A percentile compares a stretch with the other conserved stretches of the same genome.
phyloP scores from a whole-genome alignment of 64 coral and sea anemone species.

The Pocillopora verrucosa region DNA sequence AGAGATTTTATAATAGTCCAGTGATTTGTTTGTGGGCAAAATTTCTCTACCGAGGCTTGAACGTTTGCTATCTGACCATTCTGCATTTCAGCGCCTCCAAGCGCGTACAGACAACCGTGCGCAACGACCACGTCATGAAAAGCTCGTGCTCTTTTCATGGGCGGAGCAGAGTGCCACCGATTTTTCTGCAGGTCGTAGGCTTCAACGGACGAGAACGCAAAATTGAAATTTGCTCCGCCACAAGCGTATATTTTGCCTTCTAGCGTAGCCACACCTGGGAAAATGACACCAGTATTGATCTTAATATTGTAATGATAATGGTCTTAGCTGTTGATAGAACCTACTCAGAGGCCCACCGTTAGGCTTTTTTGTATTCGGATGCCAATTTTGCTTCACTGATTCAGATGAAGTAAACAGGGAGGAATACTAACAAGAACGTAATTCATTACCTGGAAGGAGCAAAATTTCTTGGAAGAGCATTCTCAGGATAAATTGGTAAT shows the following conservation, averaged over 20 bases:
- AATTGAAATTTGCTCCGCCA: slow-evolving; percentile 66
- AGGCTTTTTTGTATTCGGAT: too few relatives aligned
- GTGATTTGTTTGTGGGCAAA: slow-evolving; percentile 12
- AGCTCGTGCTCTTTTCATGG: slow-evolving; percentile 54
- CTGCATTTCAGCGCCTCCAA: slow-evolving; percentile 63
- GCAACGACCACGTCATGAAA: slow-evolving; percentile 56
- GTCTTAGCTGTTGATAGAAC: background rate
- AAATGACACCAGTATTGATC: background rate
- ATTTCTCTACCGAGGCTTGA: slow-evolving; percentile 47
- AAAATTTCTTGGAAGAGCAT: too few relatives aligned
- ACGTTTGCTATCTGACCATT: slow-evolving; percentile 32
- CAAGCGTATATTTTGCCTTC: slow-evolving; percentile 69
- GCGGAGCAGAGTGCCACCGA: slow-evolving; percentile 20
- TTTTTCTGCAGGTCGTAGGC: slow-evolving; percentile 37
- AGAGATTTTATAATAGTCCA: slow-evolving; percentile 52
- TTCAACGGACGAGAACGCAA: slow-evolving; percentile 68
- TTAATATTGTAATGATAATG: background rate
- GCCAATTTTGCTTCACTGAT: too few relatives aligned
- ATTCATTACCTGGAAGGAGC: too few relatives aligned
- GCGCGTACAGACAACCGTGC: slow-evolving; percentile 51
- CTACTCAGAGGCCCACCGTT: too few relatives aligned
- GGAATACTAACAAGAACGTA: too few relatives aligned
- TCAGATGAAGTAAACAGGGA: too few relatives aligned
- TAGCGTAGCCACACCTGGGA: slow-evolving; percentile 42
- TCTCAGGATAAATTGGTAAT: too few relatives aligned